Evolutionary conservation across 2,888 invertebrate genomes (phyloP).

Genomic region (Myopa tessellatipennis): DNA sequence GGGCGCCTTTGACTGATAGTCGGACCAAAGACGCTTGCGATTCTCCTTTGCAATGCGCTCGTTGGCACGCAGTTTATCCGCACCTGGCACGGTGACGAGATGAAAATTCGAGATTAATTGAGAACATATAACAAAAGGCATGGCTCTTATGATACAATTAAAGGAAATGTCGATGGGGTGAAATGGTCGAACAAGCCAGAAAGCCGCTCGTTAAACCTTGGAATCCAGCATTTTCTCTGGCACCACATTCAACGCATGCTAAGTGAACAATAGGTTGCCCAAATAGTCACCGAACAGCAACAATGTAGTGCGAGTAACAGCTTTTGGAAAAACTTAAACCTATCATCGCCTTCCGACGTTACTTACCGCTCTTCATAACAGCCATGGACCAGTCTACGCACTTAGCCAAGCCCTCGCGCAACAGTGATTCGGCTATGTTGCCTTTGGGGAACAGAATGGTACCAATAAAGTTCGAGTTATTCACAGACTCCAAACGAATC

Average conservation of each 20-base stretch:
- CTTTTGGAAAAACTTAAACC: constrained; percentile 31
- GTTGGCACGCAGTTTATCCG: constrained; percentile 84
- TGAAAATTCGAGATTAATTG: constrained; percentile 14
- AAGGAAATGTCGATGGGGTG: constrained; percentile 63
- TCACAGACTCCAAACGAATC: constrained; percentile 89
- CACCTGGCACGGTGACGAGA: constrained; percentile 69
- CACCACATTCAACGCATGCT: constrained; percentile 49
- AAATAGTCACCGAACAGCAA: constrained; percentile 47
- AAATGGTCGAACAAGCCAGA: constrained; percentile 61
- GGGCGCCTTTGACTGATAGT: constrained; percentile 83
- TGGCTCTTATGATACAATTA: background rate
- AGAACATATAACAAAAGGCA: background rate
- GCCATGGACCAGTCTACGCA: constrained; percentile 95
- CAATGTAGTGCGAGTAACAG: constrained; percentile 14
- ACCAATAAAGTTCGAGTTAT: constrained; percentile 94
- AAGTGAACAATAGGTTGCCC: constrained; percentile 51
- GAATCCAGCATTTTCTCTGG: constrained; percentile 62
- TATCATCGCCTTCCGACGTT: background rate
- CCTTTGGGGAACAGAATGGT: constrained; percentile 91
- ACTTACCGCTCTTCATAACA: constrained; percentile 76
- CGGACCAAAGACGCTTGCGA: constrained; percentile 89
- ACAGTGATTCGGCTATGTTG: constrained; percentile 93
- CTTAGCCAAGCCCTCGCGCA: constrained; percentile 91
- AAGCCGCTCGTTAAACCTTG: constrained; percentile 58
- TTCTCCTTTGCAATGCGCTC: constrained; percentile 90